Conservation (phyloP, 2,797 vertebrate species). For the Girardinus metallicus region DNA sequence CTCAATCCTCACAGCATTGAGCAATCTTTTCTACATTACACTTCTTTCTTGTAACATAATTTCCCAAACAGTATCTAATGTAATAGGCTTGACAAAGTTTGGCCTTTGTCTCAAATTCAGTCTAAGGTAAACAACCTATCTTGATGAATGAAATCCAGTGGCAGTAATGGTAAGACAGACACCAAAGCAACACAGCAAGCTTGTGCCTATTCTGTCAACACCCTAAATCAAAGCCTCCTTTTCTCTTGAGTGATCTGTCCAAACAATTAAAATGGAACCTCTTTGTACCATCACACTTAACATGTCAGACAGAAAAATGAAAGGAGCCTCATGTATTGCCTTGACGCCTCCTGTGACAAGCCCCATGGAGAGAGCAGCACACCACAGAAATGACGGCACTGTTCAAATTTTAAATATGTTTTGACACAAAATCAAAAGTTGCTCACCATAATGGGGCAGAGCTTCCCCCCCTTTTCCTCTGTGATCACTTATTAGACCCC, state of each 20-base stretch:
- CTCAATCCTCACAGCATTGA: slow-evolving; percentile 7
- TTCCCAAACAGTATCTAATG: slow-evolving; percentile 11
- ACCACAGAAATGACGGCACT: slow-evolving; percentile 70
- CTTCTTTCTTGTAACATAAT: slow-evolving; percentile 12
- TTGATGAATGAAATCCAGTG: slow-evolving; percentile 46
- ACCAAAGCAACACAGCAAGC: slow-evolving; percentile 65
- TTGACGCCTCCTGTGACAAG: slow-evolving; percentile 74
- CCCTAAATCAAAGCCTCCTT: slow-evolving; percentile 72
- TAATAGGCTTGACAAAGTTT: slow-evolving; percentile 36
- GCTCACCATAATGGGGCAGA: slow-evolving; percentile 74
- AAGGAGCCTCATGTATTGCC: slow-evolving; percentile 69
- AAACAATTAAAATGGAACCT: slow-evolving; percentile 83
- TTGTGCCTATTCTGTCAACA: slow-evolving; percentile 84
- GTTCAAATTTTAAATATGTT: slow-evolving; percentile 85
- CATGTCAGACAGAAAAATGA: slow-evolving; percentile 78
- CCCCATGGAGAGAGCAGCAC: slow-evolving; percentile 68
- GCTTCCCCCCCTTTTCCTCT: slow-evolving; percentile 60
- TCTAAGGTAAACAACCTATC: slow-evolving; percentile 55
- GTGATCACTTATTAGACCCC: slow-evolving; percentile 79
- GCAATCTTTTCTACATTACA: background rate
- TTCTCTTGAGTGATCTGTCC: slow-evolving; percentile 82
- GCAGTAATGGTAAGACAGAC: slow-evolving; percentile 53
- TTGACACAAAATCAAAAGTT: slow-evolving; percentile 83
- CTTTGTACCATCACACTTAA: slow-evolving; percentile 81
- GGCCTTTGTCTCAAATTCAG: slow-evolving; percentile 50